Percentiles rank a stretch among this genome's conserved stretches.
Conservation (phyloP, 2,888 invertebrate genomes). For the Nephrocerus scutellatus region DNA sequence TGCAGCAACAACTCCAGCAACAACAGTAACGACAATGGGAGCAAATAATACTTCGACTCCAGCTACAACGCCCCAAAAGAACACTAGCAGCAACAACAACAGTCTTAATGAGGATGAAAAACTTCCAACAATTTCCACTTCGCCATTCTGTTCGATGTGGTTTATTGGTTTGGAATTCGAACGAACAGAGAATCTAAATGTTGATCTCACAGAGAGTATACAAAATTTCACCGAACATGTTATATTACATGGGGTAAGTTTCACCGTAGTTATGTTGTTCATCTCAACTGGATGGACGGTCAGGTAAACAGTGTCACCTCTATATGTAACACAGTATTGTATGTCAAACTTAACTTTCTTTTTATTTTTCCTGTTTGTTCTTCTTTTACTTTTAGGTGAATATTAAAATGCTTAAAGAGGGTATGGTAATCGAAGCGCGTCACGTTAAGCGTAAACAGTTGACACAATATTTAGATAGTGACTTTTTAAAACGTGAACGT, state of each 20-base stretch:
- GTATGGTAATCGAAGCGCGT: constrained; percentile 76
- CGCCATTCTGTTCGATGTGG: constrained; percentile 74
- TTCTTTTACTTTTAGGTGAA: constrained; percentile 46
- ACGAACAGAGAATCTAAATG: constrained; percentile 71
- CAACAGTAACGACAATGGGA: background rate
- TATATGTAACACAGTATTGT: constrained; percentile 7
- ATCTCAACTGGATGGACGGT: background rate
- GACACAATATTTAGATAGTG: constrained; percentile 63
- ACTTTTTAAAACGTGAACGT: constrained; percentile 64
- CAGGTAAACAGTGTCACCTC: constrained; percentile 1
- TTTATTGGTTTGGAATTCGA: constrained; percentile 88
- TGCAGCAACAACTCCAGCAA: background rate
- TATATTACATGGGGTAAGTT: constrained; percentile 60
- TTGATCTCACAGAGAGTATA: constrained; percentile 85
- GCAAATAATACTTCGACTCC: constrained; percentile 19
- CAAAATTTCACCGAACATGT: constrained; percentile 78
- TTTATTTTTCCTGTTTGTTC: constrained; percentile 6
- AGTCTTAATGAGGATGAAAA: no score
- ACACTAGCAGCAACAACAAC: no score
- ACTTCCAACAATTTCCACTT: no score
- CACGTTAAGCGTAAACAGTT: constrained; percentile 79
- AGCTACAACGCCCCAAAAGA: constrained; percentile 15
- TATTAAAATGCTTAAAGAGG: constrained; percentile 60
- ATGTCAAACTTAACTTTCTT: constrained; percentile 43
- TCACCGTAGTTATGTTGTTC: background rate